phyloP scores from a whole-genome alignment of 2,113 vertebrate species.

The Cyprinodon variegatus region DNA sequence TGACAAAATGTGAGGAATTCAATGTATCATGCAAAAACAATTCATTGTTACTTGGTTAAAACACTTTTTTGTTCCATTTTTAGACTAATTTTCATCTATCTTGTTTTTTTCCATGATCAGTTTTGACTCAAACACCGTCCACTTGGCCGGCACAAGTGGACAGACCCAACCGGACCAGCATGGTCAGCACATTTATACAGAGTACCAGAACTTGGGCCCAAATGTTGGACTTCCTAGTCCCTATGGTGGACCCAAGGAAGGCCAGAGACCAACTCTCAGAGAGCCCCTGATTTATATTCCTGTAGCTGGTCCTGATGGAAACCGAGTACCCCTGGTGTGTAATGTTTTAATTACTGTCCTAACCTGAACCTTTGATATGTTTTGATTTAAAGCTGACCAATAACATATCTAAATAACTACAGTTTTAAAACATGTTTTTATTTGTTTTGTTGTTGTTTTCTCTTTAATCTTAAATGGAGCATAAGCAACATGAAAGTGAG shows the following conservation, averaged over 20 bases:
- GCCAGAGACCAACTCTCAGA: slow-evolving; percentile 73
- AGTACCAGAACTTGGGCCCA: slow-evolving; percentile 83
- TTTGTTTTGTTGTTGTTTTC: neutral
- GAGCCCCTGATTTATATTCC: slow-evolving; percentile 78
- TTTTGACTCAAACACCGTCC: slow-evolving; percentile 85
- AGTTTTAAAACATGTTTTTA: neutral
- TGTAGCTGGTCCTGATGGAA: slow-evolving; percentile 81
- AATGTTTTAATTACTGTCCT: neutral
- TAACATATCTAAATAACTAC: neutral
- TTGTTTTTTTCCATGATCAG: slow-evolving; percentile 49
- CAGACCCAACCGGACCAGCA: slow-evolving; percentile 83
- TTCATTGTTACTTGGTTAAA: neutral
- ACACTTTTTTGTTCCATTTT: neutral
- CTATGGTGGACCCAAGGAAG: slow-evolving; percentile 62
- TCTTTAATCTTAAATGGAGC: neutral
- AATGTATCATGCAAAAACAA: neutral
- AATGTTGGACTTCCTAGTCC: slow-evolving; percentile 72
- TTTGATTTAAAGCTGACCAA: neutral
- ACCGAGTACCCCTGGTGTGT: slow-evolving; percentile 82
- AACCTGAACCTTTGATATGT: neutral
- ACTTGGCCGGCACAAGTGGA: slow-evolving; percentile 85
- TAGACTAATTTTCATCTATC: neutral
- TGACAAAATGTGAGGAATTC: slow-evolving; percentile 55
- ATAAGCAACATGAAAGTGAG: too few species aligned
- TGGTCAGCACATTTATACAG: slow-evolving; percentile 90